A percentile compares a stretch with the other conserved stretches of the same genome.
Evolutionary conservation across 2,113 vertebrate species (phyloP).

Genomic region (Heloderma charlesbogerti): DNA sequence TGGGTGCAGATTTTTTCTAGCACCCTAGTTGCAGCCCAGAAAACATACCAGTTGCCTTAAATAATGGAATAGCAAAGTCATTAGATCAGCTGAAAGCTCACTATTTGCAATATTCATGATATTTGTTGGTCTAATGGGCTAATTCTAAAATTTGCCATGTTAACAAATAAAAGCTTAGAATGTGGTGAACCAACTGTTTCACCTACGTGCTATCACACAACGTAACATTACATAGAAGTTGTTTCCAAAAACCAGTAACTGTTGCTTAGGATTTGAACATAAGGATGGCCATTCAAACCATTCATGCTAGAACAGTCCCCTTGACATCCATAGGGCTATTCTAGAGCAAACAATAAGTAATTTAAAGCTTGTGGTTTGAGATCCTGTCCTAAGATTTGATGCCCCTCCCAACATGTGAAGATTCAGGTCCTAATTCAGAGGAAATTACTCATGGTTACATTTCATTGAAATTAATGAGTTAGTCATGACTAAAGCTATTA

Average conservation of each 20-base stretch:
- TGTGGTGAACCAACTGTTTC: not conserved
- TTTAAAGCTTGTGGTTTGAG: not conserved
- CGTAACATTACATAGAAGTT: not conserved
- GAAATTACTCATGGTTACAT: not conserved
- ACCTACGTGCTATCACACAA: not conserved
- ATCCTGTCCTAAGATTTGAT: not conserved
- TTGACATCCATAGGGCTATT: not conserved
- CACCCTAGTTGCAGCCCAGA: not conserved
- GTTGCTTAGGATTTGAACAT: not conserved
- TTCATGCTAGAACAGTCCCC: not conserved
- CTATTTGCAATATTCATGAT: not conserved
- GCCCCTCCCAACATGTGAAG: not conserved
- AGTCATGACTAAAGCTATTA: not conserved
- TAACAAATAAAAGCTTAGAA: not conserved
- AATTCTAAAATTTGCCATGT: not conserved
- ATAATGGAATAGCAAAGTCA: not conserved
- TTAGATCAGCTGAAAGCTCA: constrained; percentile 2
- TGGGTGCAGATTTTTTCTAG: no score
- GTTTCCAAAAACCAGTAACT: not conserved
- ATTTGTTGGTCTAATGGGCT: not conserved
- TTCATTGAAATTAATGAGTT: constrained; percentile 2
- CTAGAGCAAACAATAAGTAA: not conserved
- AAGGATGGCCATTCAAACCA: not conserved
- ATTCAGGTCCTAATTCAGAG: not conserved
- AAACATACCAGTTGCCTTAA: constrained; percentile 58